Evolutionary conservation across 64 coral and sea anemone species (phyloP).

Genomic region (Platygyra sinensis): DNA sequence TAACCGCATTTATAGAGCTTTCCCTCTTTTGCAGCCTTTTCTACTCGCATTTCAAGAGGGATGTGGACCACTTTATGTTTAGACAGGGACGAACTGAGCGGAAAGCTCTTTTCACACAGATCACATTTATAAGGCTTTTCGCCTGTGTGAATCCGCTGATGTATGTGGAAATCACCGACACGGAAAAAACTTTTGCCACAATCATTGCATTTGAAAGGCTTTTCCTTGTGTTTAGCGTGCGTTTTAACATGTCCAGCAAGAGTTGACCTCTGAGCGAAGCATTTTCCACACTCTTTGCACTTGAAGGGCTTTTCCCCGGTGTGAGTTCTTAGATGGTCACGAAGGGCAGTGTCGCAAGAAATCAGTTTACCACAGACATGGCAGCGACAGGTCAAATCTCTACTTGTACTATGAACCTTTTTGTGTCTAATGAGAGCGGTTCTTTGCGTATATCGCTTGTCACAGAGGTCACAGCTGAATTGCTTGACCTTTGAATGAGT

Average conservation of each 20-base stretch:
- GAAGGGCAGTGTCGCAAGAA: neutral
- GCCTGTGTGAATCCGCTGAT: constrained; percentile 55
- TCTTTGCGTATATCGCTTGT: constrained; percentile 26
- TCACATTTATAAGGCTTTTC: constrained; percentile 53
- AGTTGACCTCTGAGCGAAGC: neutral
- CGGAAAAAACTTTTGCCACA: constrained; percentile 48
- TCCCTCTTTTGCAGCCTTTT: neutral
- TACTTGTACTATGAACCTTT: neutral
- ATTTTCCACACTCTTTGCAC: constrained; percentile 29
- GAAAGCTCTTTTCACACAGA: constrained; percentile 57
- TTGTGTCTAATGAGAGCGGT: neutral
- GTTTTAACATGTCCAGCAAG: constrained; percentile 20
- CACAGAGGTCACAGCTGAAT: constrained; percentile 33
- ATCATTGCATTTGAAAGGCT: constrained; percentile 40
- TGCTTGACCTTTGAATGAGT: neutral
- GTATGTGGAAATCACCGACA: constrained; percentile 14
- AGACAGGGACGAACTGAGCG: constrained; percentile 1
- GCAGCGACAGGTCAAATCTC: neutral
- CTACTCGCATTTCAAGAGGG: neutral
- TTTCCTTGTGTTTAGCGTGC: constrained; percentile 3
- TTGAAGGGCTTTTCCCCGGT: constrained; percentile 22
- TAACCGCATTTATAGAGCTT: neutral
- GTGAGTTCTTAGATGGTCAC: constrained; percentile 1
- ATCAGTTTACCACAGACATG: neutral
- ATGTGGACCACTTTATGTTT: constrained; percentile 32